Evolutionary conservation across 2,797 vertebrate species (phyloP), one percentile per base, ranked within the genome.

Genomic region (Gila robusta): DNA sequence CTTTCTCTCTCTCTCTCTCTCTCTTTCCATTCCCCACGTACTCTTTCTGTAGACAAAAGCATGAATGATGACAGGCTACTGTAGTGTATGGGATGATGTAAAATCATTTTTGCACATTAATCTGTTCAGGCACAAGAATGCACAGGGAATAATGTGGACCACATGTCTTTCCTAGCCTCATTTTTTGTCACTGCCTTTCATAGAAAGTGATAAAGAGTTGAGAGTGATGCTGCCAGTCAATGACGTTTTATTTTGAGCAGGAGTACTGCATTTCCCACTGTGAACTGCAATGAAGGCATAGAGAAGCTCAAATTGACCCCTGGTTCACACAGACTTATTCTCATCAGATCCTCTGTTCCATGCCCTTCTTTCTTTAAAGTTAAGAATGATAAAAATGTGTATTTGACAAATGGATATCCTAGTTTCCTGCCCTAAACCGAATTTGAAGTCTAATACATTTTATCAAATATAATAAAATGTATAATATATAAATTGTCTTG

Each of bases 201-300:
- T 35, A 83, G 52, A 56, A 72, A 70, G 28, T 85, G 66, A 59
- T 79, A 19, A 78, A 70, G 37, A 85, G 66, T 47, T 79, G 4
- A 21, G 52, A 79, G 67, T 26, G 14, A 37, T 26, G 41, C 26
- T 79, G 83, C 76, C 67, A 64, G 67, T 84, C 19, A 85, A 39
- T 85, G 66, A 12, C 44, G n/a, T 76, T 81, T 83, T 82, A 79
- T 81, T 79, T 74, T 85, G 28, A 83, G 21, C 32, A 79, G 73
- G 32, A n/a, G 12, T 56, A 77, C 8, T 86, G 44, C 28, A 32
- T 88, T 89, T 92, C 92, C 90, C 90, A 89, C 87, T 88, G 69
- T 87, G 81, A 90, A 72, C 28, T 85, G 86, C 90, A 73, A 67
- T 78, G 52, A 76, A 76, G 28, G 64, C 79, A 87, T 83, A 79